Base-by-base conservation (phyloP, 2,797 vertebrate species). In the Hyperoplus lanceolatus region DNA sequence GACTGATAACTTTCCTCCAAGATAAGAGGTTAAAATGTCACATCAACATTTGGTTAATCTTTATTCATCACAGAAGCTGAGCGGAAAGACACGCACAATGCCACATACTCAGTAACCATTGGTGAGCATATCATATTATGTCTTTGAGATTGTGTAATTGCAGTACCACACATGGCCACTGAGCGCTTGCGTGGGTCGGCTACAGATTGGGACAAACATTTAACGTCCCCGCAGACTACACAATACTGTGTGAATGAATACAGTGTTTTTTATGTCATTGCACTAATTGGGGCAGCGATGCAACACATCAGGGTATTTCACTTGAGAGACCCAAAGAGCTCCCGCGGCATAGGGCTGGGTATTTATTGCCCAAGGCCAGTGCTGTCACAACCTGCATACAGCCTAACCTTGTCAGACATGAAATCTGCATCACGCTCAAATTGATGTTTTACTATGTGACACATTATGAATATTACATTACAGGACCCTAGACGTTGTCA, bases 401-500 rank as follows among this genome's bases (percentile, higher is more conserved):
- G 89, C 88, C 92, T 96, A 95, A 96, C 96, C 96, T 95, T 95
- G 93, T 94, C 81, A 95, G 95, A 96, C 96, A 96, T 94, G 95
- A 94, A 96, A 95, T 96, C 94, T 96, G 94, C 95, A 94, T 95
- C 91, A 87, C 51, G 92, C 94, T 96, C 94, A 95, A 96, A 97
- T 95, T 98, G 97, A 99, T 96, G 95, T 96, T 97, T 95, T 94
- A 96, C 94, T 94, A 89, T 91, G 94, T 97, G 96, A 97, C 96
- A 97, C 95, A 94, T 95, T 95, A 97, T 98, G 96, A 99, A 99
- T 98, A 97, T 97, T 98, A 97, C 96, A 98, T 97, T 96, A 97
- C 94, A 96, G 92, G 95, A 94, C 95, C 90, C 92, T 93, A 94
- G 94, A 96, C 89, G 90, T 94, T 97, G 97, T 96, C 97, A 97